phyloP scores from a whole-genome alignment of 92 coral and sea anemone genomes.

The Plumapathes pennacea region DNA sequence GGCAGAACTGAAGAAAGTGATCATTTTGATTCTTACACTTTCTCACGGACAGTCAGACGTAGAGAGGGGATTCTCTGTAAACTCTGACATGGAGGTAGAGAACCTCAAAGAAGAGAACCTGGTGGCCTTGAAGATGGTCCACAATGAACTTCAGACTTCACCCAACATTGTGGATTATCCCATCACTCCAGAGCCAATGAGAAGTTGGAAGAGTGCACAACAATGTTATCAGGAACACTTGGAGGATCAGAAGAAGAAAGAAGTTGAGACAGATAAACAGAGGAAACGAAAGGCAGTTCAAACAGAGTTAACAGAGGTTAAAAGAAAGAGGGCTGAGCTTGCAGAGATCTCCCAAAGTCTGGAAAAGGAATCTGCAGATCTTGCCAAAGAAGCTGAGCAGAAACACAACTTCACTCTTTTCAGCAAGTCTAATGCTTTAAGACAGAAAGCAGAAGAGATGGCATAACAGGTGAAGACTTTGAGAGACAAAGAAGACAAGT shows the following conservation, averaged over 20 bases:
- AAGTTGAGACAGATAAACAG: conserved; percentile 3
- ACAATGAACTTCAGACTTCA: conserved; percentile 3
- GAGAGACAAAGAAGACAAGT: too few relatives aligned
- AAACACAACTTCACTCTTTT: conserved; percentile 2
- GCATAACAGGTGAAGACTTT: too few relatives aligned
- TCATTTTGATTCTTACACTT: conserved; percentile 3
- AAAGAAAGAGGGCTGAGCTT: conserved; percentile 4
- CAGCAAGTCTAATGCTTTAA: too few relatives aligned
- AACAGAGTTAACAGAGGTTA: conserved; percentile 11
- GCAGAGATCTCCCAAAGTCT: conserved; percentile 2
- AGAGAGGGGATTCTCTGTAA: background rate
- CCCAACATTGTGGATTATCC: conserved; percentile 5
- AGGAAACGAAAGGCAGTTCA: conserved; percentile 3
- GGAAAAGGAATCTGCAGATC: conserved; percentile 15
- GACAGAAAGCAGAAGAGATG: too few relatives aligned
- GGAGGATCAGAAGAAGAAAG: conserved; percentile 12
- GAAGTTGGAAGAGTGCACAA: background rate
- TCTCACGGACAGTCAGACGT: conserved; percentile 12
- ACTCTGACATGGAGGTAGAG: background rate
- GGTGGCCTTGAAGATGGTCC: conserved; percentile 41
- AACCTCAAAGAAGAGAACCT: conserved; percentile 28
- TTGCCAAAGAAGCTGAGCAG: conserved; percentile 14
- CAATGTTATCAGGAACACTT: conserved; percentile 11
- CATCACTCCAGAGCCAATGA: conserved; percentile 4
- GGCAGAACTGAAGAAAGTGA: conserved; percentile 7